Conservation (phyloP, 2,888 invertebrate genomes). For the Athripsodes cinereus region DNA sequence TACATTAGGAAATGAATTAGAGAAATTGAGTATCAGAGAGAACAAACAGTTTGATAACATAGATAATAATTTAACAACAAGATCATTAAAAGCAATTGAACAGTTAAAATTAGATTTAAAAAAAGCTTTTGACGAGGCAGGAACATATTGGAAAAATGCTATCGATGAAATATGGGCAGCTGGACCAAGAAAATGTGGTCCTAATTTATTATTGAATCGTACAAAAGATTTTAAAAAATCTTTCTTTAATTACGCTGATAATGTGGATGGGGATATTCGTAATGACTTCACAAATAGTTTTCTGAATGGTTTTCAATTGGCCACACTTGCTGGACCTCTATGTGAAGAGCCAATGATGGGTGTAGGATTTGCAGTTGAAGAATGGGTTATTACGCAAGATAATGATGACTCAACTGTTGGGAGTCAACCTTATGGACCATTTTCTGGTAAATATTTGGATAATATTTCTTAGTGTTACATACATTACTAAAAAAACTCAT, state of each 20-base stretch:
- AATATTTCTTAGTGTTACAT: too few species aligned
- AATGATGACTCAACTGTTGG: constrained; percentile 38
- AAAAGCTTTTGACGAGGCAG: constrained; percentile 53
- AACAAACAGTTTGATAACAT: constrained; percentile 28
- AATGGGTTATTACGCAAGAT: constrained; percentile 60
- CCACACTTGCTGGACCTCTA: constrained; percentile 82
- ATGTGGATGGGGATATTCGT: constrained; percentile 48
- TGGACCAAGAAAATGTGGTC: constrained; percentile 82
- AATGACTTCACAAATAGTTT: constrained; percentile 70
- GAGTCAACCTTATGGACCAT: constrained; percentile 45
- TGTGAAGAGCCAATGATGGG: constrained; percentile 98
- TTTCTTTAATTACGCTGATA: constrained; percentile 40
- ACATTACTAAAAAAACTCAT: too few species aligned
- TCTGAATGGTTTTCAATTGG: constrained; percentile 81
- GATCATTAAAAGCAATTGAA: constrained; percentile 44
- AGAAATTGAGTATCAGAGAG: not conserved
- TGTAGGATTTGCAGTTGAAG: constrained; percentile 83
- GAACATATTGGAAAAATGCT: constrained; percentile 47
- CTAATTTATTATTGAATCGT: constrained; percentile 84
- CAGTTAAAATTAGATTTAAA: constrained; percentile 52
- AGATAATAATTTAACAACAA: constrained; percentile 35
- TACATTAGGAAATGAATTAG: not conserved
- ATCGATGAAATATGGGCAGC: constrained; percentile 81
- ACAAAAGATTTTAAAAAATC: constrained; percentile 57
- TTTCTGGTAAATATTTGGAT: constrained; percentile 48